These are phyloP conservation scores for human (Homo sapiens) DNA, from an alignment of 2,113 vertebrate genomes.

Conservation along the genomic window DNA sequence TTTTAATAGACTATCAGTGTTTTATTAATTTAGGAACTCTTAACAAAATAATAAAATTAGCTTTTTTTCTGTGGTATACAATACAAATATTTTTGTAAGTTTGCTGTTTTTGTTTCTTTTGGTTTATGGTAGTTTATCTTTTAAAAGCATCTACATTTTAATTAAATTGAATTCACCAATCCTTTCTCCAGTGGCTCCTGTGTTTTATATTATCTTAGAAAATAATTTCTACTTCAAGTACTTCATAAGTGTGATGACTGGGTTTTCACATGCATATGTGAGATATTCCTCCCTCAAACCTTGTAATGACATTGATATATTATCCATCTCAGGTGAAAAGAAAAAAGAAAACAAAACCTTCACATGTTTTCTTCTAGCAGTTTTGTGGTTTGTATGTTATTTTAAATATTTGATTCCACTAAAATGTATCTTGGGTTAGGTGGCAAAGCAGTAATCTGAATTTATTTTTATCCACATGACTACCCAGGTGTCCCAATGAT, in stretches of 20 bases:
- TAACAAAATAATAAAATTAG: background rate
- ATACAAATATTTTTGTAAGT: background rate
- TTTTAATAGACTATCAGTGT: background rate
- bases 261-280: no score
- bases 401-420: conserved; percentile 1
- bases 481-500: background rate
- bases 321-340: no score
- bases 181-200: background rate
- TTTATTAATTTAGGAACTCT: background rate
- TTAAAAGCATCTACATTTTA: background rate
- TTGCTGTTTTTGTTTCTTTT: background rate
- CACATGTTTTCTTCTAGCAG: background rate
- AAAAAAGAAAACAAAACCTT: background rate
- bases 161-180: background rate
- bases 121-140: background rate
- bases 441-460: background rate
- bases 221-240: background rate
- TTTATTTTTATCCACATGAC: background rate
- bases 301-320: no score
- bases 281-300: no score
- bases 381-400: background rate
- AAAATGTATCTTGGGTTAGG: background rate
- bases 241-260: no score
- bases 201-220: background rate
- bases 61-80: background rate